Evolutionary conservation across 2,113 vertebrate genomes (phyloP).

Genomic region (Apistogramma diplotaenia): DNA sequence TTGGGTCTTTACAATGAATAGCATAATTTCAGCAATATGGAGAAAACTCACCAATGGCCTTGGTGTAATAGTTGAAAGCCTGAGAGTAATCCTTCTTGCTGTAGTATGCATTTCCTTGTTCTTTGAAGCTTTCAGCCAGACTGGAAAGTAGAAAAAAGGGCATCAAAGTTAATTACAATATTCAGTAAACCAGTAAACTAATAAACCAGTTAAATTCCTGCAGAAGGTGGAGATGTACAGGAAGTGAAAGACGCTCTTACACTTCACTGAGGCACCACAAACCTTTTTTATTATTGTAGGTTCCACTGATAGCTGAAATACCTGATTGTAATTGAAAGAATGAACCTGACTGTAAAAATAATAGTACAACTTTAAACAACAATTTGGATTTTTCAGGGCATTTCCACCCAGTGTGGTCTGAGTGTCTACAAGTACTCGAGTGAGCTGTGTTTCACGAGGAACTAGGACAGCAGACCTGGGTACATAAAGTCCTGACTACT

Average conservation of each 20-base stretch:
- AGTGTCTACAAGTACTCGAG: background rate
- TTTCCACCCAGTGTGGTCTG: background rate
- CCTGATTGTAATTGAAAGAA: background rate
- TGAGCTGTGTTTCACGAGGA: constrained; percentile 10
- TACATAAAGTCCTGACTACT: constrained; percentile 14
- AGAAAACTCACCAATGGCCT: constrained; percentile 89
- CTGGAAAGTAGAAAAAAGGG: constrained; percentile 64
- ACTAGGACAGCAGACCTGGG: constrained; percentile 39
- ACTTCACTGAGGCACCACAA: background rate
- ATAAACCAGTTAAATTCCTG: background rate
- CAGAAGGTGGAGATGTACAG: background rate
- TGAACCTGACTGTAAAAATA: background rate
- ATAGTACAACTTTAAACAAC: background rate
- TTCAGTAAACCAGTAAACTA: background rate
- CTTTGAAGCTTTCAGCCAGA: constrained; percentile 92
- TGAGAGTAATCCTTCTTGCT: constrained; percentile 93
- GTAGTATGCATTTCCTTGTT: constrained; percentile 91
- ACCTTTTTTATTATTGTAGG: background rate
- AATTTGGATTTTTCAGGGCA: background rate
- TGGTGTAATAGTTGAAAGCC: constrained; percentile 93
- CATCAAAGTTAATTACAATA: background rate
- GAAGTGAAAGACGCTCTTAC: background rate
- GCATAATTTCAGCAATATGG: background rate
- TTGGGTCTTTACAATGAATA: background rate
- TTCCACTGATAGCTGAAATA: background rate